These are phyloP conservation scores for Caenorhabditis sp. DNA, from an alignment of 2,888 invertebrate genomes.

Conservation along the genomic window DNA sequence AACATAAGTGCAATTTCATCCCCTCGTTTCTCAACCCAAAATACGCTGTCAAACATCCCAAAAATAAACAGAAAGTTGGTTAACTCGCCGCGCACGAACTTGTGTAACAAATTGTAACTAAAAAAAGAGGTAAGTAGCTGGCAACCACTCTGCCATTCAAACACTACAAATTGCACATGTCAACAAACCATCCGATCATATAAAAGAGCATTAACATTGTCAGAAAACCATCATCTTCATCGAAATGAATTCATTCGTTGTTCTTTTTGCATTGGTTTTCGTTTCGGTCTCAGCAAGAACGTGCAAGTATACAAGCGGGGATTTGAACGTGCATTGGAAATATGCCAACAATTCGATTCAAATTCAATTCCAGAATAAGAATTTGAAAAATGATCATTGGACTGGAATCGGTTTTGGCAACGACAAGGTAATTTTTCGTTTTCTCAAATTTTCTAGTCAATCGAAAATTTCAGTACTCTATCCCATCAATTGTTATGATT, in stretches of 20 bases:
- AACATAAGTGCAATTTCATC: too few relatives aligned
- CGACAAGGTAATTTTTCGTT: constrained; percentile 19
- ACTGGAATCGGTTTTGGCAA: constrained; percentile 34
- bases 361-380: constrained; percentile 29
- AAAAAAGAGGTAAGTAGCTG: constrained; percentile 4
- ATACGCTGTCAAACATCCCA: not conserved
- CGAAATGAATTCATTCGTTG: constrained; percentile 3
- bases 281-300: constrained; percentile 17
- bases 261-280: constrained; percentile 8
- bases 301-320: constrained; percentile 23
- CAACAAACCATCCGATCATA: constrained; percentile 10
- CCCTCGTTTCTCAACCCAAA: too few relatives aligned
- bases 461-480: constrained; percentile 29
- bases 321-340: constrained; percentile 27
- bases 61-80: too few relatives aligned
- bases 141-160: constrained; percentile 9
- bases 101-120: constrained; percentile 15
- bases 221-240: not conserved
- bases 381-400: constrained; percentile 36
- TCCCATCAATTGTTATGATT: constrained; percentile 29
- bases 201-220: constrained; percentile 1
- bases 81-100: too few relatives aligned
- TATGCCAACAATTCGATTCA: constrained; percentile 31
- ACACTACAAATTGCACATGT: constrained; percentile 10
- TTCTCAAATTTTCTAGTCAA: not conserved